Evolutionary conservation across 2,113 vertebrate species (phyloP).

Genomic region (Erythrolamprus reginae): DNA sequence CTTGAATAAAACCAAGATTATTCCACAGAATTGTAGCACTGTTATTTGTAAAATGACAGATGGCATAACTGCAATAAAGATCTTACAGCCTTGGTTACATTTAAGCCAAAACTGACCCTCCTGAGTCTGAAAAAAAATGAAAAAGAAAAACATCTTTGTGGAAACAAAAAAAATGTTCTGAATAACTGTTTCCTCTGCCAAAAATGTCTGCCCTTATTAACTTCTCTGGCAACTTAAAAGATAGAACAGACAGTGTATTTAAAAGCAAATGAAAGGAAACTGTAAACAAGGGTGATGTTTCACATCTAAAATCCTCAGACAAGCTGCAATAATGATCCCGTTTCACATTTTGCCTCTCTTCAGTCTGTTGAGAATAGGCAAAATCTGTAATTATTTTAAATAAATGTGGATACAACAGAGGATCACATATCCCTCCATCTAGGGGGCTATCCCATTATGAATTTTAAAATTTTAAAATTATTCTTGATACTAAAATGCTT

Average conservation of each 20-base stretch:
- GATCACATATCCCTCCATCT: not conserved
- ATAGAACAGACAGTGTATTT: constrained; percentile 22
- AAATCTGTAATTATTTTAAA: constrained; percentile 45
- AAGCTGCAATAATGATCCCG: constrained; percentile 39
- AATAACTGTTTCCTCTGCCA: constrained; percentile 35
- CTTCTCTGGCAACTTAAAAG: not conserved
- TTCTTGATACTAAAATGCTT: not conserved
- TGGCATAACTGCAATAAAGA: constrained; percentile 13
- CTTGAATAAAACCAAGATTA: constrained; percentile 1
- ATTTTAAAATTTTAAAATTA: constrained; percentile 11
- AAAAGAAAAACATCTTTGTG: not conserved
- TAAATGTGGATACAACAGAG: constrained; percentile 35
- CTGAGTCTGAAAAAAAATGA: not conserved
- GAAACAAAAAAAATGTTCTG: not conserved
- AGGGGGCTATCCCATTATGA: not conserved
- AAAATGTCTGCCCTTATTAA: constrained; percentile 28
- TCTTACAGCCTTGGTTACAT: not conserved
- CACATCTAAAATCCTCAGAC: constrained; percentile 32
- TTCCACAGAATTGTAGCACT: constrained; percentile 3
- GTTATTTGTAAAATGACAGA: constrained; percentile 9
- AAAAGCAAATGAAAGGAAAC: constrained; percentile 40
- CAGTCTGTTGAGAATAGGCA: constrained; percentile 36
- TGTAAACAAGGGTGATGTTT: constrained; percentile 37
- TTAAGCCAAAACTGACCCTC: constrained; percentile 16
- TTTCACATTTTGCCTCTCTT: constrained; percentile 36